These are phyloP conservation scores for Bombus confusus DNA, from an alignment of 1,140 invertebrate species.

Conservation along the genomic window DNA sequence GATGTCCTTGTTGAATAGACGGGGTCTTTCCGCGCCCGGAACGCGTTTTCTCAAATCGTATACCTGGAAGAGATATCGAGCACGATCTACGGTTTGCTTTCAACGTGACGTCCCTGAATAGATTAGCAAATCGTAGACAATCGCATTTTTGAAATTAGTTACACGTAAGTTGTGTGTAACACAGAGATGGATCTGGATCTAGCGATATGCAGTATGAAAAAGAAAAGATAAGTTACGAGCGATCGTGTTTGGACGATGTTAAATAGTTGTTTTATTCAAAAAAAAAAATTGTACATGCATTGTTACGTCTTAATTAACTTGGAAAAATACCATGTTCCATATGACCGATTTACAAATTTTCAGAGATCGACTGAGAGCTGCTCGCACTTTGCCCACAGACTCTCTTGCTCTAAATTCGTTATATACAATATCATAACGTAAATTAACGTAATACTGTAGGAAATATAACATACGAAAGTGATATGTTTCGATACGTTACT, in stretches of 20 bases:
- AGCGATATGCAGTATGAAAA: not conserved
- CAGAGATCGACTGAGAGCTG: not conserved
- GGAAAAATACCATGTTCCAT: not conserved
- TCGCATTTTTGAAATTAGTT: not conserved
- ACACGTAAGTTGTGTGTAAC: not conserved
- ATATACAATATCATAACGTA: not conserved
- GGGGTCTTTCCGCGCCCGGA: conserved; percentile 45
- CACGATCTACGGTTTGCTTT: conserved; percentile 14
- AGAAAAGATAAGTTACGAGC: not conserved
- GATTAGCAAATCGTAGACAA: not conserved
- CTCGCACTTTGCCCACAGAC: too few species aligned
- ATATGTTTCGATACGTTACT: not conserved
- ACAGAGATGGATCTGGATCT: not conserved
- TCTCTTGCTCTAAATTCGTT: not conserved
- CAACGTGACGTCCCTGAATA: not conserved
- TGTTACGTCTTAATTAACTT: not conserved
- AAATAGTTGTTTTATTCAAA: conserved; percentile 39
- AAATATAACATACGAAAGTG: too few species aligned
- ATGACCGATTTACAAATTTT: not conserved
- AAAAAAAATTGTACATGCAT: conserved; percentile 27
- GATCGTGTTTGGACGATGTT: not conserved
- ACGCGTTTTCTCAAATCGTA: conserved; percentile 42
- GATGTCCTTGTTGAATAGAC: conserved; percentile 32
- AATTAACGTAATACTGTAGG: conserved; percentile 2
- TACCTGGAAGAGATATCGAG: conserved; percentile 48